These are phyloP conservation scores for Pteropus rufus DNA, from an alignment of 2,797 vertebrate genomes.

Conservation along the genomic window DNA sequence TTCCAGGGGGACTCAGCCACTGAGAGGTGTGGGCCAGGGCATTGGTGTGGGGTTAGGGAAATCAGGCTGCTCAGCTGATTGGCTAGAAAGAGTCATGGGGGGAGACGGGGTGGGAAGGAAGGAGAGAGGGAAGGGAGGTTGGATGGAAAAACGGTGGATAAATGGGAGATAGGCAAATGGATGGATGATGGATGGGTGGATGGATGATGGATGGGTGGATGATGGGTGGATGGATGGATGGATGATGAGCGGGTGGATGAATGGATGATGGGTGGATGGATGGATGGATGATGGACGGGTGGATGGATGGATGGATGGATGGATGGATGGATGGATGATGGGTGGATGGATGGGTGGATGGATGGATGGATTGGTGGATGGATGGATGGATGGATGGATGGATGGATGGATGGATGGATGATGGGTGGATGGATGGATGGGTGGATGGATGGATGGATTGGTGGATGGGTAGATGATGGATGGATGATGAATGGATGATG, in stretches of 20 bases:
- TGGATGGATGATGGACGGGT: too few relatives aligned
- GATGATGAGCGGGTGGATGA: rapidly evolving
- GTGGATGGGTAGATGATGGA: rapidly evolving
- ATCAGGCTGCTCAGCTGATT: neutral
- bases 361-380: too few relatives aligned
- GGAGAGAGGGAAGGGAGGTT: too few relatives aligned
- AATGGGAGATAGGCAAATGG: neutral
- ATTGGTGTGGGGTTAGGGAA: too few relatives aligned
- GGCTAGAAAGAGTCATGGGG: neutral
- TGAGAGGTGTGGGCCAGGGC: neutral
- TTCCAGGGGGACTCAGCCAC: neutral
- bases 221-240: rapidly evolving
- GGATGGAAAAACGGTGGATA: too few relatives aligned
- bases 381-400: neutral
- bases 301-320: too few relatives aligned
- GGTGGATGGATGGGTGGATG: rapidly evolving
- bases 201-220: neutral
- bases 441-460: rapidly evolving
- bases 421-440: rapidly evolving
- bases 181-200: rapidly evolving
- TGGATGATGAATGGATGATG: too few relatives aligned
- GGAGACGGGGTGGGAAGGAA: neutral
- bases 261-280: rapidly evolving
- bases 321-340: too few relatives aligned
- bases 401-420: rapidly evolving